phyloP scores from a whole-genome alignment of 2,113 vertebrate genomes.

The Pygoscelis adeliae region DNA sequence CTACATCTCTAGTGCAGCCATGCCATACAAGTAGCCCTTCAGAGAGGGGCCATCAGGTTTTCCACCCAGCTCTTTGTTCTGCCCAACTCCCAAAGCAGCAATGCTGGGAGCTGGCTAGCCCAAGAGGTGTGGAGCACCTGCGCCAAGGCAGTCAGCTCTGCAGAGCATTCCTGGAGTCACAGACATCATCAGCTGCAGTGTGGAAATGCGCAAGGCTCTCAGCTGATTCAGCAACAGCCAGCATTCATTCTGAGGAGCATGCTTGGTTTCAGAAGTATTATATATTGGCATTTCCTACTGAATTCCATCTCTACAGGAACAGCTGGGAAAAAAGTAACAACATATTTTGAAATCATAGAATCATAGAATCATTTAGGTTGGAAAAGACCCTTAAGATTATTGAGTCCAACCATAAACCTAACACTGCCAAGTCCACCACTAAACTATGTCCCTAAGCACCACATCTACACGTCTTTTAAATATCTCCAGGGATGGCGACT shows the following conservation, averaged over 20 bases:
- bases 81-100: not conserved
- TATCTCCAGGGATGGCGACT: not conserved
- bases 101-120: not conserved
- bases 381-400: not conserved
- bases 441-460: not conserved
- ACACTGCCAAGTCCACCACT: not conserved
- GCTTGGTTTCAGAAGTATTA: not conserved
- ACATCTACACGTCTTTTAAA: not conserved
- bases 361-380: not conserved
- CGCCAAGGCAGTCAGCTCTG: not conserved
- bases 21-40: not conserved
- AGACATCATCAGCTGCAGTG: not conserved
- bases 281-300: not conserved
- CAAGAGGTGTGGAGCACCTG: not conserved
- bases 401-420: not conserved
- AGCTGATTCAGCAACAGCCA: not conserved
- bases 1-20: not conserved
- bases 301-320: not conserved
- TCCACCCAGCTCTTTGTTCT: not conserved
- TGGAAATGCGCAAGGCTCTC: not conserved
- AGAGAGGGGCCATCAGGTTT: not conserved
- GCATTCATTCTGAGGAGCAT: not conserved
- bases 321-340: not conserved
- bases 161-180: not conserved
- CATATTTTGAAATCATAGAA: not conserved